A percentile compares a stretch with the other conserved stretches of the same genome.
phyloP scores from a whole-genome alignment of 1,140 invertebrate species.

The Vollenhovia emeryi region DNA sequence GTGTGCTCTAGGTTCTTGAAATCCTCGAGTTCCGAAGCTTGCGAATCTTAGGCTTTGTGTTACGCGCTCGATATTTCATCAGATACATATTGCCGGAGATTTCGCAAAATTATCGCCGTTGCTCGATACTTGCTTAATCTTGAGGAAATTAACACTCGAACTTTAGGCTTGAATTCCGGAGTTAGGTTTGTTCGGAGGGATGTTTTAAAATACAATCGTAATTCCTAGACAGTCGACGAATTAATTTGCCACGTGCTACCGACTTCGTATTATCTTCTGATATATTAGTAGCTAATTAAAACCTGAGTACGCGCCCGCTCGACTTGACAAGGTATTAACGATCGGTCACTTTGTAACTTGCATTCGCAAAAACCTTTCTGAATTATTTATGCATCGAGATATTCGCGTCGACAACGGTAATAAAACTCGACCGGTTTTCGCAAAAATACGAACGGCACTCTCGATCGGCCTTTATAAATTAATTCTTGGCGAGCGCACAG shows the following conservation, averaged over 20 bases:
- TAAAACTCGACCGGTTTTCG: not conserved
- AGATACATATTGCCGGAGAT: not conserved
- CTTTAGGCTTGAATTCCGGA: constrained; percentile 4
- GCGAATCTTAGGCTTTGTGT: constrained; percentile 2
- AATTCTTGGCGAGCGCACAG: not conserved
- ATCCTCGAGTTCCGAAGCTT: not conserved
- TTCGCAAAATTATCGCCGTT: not conserved
- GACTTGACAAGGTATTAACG: constrained; percentile 28
- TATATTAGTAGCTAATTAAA: constrained; percentile 52
- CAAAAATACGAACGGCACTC: not conserved
- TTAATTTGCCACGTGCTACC: constrained; percentile 25
- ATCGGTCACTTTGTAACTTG: constrained; percentile 1
- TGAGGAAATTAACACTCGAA: constrained; percentile 7
- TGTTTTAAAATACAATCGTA: not conserved
- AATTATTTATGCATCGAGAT: not conserved
- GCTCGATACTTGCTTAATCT: not conserved
- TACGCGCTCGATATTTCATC: constrained; percentile 6
- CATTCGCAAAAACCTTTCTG: not conserved
- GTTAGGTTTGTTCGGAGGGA: not conserved
- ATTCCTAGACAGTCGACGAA: constrained; percentile 32
- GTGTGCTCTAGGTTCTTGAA: not conserved
- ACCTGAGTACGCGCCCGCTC: constrained; percentile 34
- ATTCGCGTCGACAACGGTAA: not conserved
- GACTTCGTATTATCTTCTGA: constrained; percentile 32
- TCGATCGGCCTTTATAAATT: not conserved